A percentile compares a stretch with the other conserved stretches of the same genome.
phyloP scores from a whole-genome alignment of 2,113 vertebrate genomes.

The Cacatua alba region DNA sequence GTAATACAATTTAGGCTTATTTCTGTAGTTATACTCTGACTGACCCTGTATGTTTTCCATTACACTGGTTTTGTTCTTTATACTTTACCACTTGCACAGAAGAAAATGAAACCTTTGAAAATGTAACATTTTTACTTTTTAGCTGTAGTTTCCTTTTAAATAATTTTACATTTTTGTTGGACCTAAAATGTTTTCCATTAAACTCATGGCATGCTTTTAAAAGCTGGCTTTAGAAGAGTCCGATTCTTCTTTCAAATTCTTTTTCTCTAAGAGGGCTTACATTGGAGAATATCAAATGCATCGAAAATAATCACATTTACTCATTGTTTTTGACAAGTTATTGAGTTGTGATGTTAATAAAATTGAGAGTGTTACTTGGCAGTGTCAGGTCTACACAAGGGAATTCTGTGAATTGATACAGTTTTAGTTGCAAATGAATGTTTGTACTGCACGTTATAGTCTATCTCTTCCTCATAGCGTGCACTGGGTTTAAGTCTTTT shows the following conservation, averaged over 20 bases:
- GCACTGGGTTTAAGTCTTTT: background rate
- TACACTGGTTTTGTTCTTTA: background rate
- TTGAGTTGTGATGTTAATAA: conserved; percentile 61
- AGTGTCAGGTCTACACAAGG: conserved; percentile 29
- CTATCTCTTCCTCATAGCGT: background rate
- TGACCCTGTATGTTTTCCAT: background rate
- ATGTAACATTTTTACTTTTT: background rate
- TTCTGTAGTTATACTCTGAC: background rate
- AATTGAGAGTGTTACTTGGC: conserved; percentile 49
- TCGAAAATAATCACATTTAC: conserved; percentile 39
- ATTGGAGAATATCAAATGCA: conserved; percentile 13
- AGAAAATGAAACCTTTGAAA: conserved; percentile 15
- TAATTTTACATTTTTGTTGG: background rate
- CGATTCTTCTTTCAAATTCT: background rate
- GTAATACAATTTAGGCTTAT: conserved; percentile 8
- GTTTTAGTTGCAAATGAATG: conserved; percentile 60
- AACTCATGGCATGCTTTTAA: background rate
- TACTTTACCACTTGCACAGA: background rate
- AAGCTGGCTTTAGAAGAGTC: background rate
- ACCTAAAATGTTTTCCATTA: background rate
- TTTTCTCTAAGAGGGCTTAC: conserved; percentile 9
- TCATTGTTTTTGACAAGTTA: conserved; percentile 62
- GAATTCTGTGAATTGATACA: conserved; percentile 50
- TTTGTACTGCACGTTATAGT: conserved; percentile 34
- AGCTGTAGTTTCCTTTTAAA: background rate